phyloP scores from a whole-genome alignment of 2,888 invertebrate genomes.

The Diachrysia chrysitis region DNA sequence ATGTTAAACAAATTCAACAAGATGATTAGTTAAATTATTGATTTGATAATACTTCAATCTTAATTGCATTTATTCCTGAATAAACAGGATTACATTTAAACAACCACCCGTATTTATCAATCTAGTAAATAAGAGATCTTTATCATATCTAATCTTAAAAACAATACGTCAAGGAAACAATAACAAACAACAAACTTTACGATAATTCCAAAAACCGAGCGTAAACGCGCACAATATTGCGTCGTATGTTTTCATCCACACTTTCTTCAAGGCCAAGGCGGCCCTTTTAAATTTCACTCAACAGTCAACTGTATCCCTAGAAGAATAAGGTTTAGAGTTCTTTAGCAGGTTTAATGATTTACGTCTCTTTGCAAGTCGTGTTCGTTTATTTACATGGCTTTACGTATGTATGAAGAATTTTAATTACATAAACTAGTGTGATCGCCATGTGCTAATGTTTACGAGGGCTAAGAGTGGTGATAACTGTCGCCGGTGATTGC shows the following conservation, averaged over 20 bases:
- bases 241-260: conserved; percentile 43
- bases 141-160: conserved; percentile 11
- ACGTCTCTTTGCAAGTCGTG: conserved; percentile 2
- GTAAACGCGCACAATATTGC: conserved; percentile 30
- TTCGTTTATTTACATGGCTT: conserved; percentile 50
- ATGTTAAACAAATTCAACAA: no score
- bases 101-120: no score
- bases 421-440: conserved; percentile 46
- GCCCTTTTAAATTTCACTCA: conserved; percentile 6
- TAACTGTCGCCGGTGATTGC: conserved; percentile 50
- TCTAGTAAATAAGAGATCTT: no score
- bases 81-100: no score
- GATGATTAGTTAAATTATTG: no score
- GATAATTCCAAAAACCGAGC: conserved; percentile 17
- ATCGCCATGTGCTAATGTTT: conserved; percentile 43
- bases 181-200: conserved; percentile 25
- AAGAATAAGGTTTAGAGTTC: background rate
- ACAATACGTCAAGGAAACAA: conserved; percentile 12
- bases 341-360: background rate
- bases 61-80: no score
- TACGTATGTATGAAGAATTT: conserved; percentile 45
- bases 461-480: conserved; percentile 26
- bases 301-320: background rate
- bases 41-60: no score
- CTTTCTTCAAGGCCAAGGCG: conserved; percentile 27